Percentiles rank a stretch among this genome's conserved stretches.
Conservation (phyloP, 2,113 vertebrate genomes). For the Panurus biarmicus region DNA sequence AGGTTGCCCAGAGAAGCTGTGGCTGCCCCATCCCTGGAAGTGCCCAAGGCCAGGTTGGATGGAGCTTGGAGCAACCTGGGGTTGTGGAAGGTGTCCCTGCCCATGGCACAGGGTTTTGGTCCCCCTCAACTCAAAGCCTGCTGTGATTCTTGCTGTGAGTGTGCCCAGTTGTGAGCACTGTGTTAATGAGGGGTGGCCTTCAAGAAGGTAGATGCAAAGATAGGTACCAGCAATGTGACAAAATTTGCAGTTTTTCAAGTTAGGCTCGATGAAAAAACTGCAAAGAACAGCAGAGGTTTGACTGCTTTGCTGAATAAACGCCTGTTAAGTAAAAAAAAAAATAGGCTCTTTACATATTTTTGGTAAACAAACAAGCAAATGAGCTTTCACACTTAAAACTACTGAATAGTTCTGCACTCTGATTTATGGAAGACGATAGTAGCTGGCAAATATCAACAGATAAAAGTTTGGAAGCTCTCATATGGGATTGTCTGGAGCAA, state of each 20-base stretch:
- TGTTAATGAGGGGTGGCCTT: accelerated
- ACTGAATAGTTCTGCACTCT: background rate
- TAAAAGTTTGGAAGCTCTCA: conserved; percentile 28
- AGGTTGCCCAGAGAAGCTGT: background rate
- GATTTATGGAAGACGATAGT: background rate
- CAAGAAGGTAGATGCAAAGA: background rate
- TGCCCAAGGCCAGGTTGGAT: background rate
- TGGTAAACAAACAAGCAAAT: background rate
- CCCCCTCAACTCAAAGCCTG: background rate
- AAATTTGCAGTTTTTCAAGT: background rate
- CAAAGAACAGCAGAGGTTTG: background rate
- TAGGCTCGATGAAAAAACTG: background rate
- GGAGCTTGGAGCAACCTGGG: accelerated
- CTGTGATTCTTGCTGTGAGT: background rate
- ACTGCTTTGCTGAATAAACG: background rate
- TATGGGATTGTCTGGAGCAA: conserved; percentile 18
- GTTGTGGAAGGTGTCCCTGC: background rate
- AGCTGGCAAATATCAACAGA: conserved; percentile 22
- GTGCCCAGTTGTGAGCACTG: accelerated
- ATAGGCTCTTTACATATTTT: background rate
- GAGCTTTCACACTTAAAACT: background rate
- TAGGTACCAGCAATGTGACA: background rate
- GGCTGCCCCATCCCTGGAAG: background rate
- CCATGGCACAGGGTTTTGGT: background rate
- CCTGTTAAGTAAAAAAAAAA: background rate